Evolutionary conservation across 2,888 invertebrate species (phyloP).

Genomic region (Pterobdella sp.): DNA sequence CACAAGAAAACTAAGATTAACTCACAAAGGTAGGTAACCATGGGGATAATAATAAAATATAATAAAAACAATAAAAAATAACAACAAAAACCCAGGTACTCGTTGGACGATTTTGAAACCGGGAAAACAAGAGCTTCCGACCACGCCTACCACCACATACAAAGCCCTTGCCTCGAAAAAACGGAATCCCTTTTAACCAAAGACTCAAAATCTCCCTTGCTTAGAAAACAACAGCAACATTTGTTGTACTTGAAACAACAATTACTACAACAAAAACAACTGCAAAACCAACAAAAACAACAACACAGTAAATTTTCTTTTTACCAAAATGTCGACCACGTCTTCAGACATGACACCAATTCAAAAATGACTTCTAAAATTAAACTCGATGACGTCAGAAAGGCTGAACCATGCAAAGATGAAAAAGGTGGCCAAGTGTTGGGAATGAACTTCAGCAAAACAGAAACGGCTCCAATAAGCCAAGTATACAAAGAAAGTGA

Average conservation of each 20-base stretch:
- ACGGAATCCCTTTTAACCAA: background rate
- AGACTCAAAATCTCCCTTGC: background rate
- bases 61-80: background rate
- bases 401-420: background rate
- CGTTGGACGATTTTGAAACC: background rate
- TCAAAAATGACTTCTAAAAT: background rate
- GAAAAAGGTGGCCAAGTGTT: background rate
- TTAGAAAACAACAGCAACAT: conserved; percentile 8
- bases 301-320: background rate
- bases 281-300: conserved; percentile 8
- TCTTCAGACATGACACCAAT: background rate
- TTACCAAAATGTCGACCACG: conserved; percentile 10
- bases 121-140: background rate
- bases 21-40: no score
- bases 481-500: background rate
- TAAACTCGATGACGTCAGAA: background rate
- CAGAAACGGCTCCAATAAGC: background rate
- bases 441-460: background rate
- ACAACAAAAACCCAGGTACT: background rate
- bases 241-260: background rate
- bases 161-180: background rate
- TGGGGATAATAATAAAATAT: no score
- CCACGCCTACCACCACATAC: background rate
- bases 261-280: conserved; percentile 3
- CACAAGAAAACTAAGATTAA: background rate